Conservation (phyloP, 2,888 invertebrate genomes). For the Macrophya annulata region DNA sequence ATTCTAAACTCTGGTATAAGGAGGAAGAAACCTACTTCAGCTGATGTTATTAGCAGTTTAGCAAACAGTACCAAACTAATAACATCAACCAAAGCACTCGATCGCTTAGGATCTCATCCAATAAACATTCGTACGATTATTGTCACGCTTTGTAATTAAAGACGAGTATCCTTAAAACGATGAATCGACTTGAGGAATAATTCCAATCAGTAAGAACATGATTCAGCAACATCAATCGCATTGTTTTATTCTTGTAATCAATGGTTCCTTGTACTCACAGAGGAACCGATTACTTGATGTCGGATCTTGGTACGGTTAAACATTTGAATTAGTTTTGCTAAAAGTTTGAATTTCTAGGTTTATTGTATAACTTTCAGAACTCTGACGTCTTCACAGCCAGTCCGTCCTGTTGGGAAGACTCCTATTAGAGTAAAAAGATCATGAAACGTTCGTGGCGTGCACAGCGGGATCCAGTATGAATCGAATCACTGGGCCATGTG, state of each 20-base stretch:
- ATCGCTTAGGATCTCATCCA: neutral
- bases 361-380: neutral
- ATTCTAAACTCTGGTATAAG: no score
- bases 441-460: neutral
- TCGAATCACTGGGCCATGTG: constrained; percentile 1
- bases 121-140: neutral
- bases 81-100: neutral
- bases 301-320: neutral
- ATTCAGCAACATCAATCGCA: neutral
- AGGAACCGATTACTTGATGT: neutral
- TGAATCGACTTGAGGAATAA: neutral
- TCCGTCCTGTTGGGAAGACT: neutral
- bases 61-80: no score
- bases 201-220: neutral
- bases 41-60: no score
- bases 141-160: neutral
- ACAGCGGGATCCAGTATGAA: neutral
- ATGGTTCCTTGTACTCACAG: neutral
- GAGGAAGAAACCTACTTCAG: no score
- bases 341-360: neutral
- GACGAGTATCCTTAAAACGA: neutral
- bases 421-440: neutral
- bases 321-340: neutral
- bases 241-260: neutral
- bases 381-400: neutral